Percentiles rank a stretch among this genome's conserved stretches.
phyloP scores from a whole-genome alignment of 2,797 vertebrate species.

The Brachyrhaphis roseni region DNA sequence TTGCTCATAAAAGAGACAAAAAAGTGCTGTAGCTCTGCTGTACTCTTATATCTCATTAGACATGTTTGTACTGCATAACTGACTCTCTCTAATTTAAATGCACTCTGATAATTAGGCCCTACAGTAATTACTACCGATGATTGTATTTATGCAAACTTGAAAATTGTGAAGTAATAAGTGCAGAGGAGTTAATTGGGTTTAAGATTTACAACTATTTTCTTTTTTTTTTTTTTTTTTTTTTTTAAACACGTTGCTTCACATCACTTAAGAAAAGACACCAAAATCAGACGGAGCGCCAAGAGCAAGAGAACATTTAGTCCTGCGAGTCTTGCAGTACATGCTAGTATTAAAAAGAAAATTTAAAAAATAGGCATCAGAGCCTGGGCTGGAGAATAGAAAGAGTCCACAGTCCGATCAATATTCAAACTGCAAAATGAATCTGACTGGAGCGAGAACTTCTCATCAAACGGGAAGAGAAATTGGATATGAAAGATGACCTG shows the following conservation, averaged over 20 bases:
- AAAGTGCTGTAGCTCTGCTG: constrained; percentile 39
- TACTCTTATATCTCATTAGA: constrained; percentile 53
- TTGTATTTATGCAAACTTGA: constrained; percentile 57
- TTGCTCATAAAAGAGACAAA: constrained; percentile 57
- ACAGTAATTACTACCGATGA: constrained; percentile 66
- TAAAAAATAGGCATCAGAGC: constrained; percentile 23
- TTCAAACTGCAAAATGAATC: constrained; percentile 86
- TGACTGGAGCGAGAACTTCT: constrained; percentile 82
- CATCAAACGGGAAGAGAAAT: constrained; percentile 84
- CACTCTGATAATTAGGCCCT: constrained; percentile 60
- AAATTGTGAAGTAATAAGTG: constrained; percentile 67
- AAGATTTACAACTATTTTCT: constrained; percentile 44
- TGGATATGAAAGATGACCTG: constrained; percentile 86
- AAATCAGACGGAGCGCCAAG: constrained; percentile 52
- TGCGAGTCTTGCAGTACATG: constrained; percentile 59
- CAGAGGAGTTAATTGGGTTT: constrained; percentile 47
- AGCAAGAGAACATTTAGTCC: constrained; percentile 69
- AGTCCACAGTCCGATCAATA: constrained; percentile 75
- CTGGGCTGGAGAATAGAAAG: constrained; percentile 19
- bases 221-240: constrained; percentile 20
- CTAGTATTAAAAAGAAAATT: constrained; percentile 31
- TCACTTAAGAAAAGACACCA: constrained; percentile 51
- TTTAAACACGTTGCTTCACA: constrained; percentile 45
- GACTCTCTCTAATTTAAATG: constrained; percentile 64
- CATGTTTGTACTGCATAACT: constrained; percentile 63